Evolutionary conservation across 2,888 invertebrate genomes (phyloP).

Genomic region (Tribolium freemani): DNA sequence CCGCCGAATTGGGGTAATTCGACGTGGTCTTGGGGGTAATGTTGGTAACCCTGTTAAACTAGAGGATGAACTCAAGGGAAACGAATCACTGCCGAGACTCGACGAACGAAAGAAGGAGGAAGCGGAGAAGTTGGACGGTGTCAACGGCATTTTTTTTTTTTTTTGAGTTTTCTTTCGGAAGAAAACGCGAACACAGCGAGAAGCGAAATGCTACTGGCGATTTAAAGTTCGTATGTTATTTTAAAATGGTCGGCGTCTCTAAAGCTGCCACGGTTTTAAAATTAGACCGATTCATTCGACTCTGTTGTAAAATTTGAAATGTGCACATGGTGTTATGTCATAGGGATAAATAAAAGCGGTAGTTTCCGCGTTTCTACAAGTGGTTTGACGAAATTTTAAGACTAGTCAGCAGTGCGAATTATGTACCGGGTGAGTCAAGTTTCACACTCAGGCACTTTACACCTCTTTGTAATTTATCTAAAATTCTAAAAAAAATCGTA

Average conservation of each 20-base stretch:
- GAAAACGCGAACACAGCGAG: conserved; percentile 23
- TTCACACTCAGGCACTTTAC: too few species aligned
- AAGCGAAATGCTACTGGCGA: conserved; percentile 32
- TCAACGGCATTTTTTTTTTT: conserved; percentile 43
- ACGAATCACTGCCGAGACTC: conserved; percentile 27
- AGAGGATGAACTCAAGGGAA: conserved; percentile 21
- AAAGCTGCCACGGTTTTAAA: conserved; percentile 12
- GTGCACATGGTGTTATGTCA: not conserved
- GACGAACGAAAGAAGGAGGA: conserved; percentile 43
- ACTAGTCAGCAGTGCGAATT: too few species aligned
- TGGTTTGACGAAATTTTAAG: too few species aligned
- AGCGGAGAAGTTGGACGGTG: conserved; percentile 46
- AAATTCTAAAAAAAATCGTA: too few species aligned
- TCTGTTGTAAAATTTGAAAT: conserved; percentile 3
- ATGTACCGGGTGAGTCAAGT: too few species aligned
- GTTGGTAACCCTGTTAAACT: conserved; percentile 49
- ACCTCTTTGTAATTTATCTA: too few species aligned
- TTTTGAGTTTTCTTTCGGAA: not conserved
- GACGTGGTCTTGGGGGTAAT: conserved; percentile 34
- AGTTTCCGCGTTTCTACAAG: conserved; percentile 9
- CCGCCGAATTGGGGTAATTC: conserved; percentile 19
- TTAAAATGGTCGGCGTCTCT: conserved; percentile 26
- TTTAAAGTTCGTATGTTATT: conserved; percentile 15
- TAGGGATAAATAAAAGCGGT: not conserved
- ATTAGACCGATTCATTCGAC: conserved; percentile 27